Evolutionary conservation across 2,888 invertebrate genomes (phyloP), one percentile per base, ranked within the genome.

Genomic region (Globia sparganii): DNA sequence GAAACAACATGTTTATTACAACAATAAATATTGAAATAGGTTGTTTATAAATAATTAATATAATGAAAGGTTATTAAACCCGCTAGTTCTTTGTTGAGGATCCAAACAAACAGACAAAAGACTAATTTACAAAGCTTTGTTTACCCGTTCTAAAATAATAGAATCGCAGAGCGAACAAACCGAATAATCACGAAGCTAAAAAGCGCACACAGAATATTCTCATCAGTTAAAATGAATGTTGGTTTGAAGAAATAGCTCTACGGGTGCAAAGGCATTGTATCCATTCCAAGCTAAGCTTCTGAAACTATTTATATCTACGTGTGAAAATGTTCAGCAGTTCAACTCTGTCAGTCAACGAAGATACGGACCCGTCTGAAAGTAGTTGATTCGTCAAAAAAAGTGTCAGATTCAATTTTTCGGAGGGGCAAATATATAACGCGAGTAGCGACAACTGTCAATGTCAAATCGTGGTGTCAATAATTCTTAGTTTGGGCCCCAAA

Each of bases 201-300:
- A 88, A 87, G 81, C 86, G 80, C 75, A 83, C 72, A 72, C 78
- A 78, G 64, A 84, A 83, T 78, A 87, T 84, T 84, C 86, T 87
- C 83, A 84, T 88, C 83, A 82, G 76, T 66, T 81, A 85, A 86
- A 89, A 89, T 88, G 85, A 90, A 88, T 83, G 88, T 87, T 83
- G 86, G 87, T 88, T 86, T 86, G 82, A 86, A 90, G 89, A 87
- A 88, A 87, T 87, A 84, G 78, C 78, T 84, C 62, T 78, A 75
- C 40, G 71, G 81, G 72, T 79, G 85, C 86, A 89, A 86, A 88
- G 84, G 90, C 87, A 85, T 85, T 15, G 21, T 0, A 6, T 58
- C 76, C 76, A 86, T 13, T 49, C 8, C 18, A 43, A 76, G 83
- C 73, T 78, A 43, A 40, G 69, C 62, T 80, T 46, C 9, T 18